Evolutionary conservation across 2,888 invertebrate genomes (phyloP).

Genomic region (Catocala fraxini): DNA sequence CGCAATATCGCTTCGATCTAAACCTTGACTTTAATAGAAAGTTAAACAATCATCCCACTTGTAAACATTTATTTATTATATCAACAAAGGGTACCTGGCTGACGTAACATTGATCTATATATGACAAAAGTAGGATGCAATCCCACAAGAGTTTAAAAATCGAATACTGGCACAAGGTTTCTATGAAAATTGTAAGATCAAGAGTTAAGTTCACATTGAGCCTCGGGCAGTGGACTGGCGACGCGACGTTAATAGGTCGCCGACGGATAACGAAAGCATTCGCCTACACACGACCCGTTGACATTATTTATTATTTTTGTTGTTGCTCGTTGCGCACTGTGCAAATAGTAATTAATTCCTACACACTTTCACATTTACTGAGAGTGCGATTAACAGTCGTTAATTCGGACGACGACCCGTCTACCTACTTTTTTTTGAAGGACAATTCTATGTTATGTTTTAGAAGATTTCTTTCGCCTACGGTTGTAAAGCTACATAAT

Average conservation of each 20-base stretch:
- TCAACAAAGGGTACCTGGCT: not conserved
- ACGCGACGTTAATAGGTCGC: constrained; percentile 25
- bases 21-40: constrained; percentile 6
- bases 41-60: constrained; percentile 3
- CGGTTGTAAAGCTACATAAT: constrained; percentile 20
- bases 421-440: constrained; percentile 71
- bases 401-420: constrained; percentile 70
- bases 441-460: constrained; percentile 54
- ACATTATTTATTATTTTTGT: constrained; percentile 78
- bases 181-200: constrained; percentile 6
- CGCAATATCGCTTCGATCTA: not conserved
- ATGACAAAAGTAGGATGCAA: not conserved
- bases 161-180: not conserved
- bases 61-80: not conserved
- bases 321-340: constrained; percentile 64
- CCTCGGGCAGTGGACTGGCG: not conserved
- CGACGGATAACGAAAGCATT: constrained; percentile 46
- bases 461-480: constrained; percentile 48
- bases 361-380: constrained; percentile 76
- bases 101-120: not conserved
- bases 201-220: constrained; percentile 15
- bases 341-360: constrained; percentile 79
- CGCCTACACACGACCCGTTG: constrained; percentile 73
- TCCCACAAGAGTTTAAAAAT: not conserved
- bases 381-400: constrained; percentile 54